Evolutionary conservation across 2,797 vertebrate species (phyloP).

Genomic region (Hydrolagus colliei): DNA sequence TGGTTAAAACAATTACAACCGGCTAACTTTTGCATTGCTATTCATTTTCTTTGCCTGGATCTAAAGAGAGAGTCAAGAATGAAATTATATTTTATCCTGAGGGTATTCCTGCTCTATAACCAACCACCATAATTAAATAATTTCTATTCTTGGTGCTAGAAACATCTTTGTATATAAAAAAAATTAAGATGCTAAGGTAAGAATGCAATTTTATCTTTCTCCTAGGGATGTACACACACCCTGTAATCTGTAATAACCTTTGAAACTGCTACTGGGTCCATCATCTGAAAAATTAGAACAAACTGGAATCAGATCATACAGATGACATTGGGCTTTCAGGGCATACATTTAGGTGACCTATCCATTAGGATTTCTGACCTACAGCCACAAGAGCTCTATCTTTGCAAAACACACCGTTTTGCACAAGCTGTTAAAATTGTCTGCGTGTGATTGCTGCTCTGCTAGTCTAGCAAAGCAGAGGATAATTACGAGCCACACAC

Average conservation of each 20-base stretch:
- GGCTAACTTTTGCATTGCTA: conserved; percentile 1
- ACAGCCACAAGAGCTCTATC: background rate
- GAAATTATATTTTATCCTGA: conserved; percentile 8
- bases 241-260: background rate
- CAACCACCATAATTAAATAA: background rate
- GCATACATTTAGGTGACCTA: background rate
- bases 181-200: background rate
- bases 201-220: background rate
- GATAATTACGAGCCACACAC: background rate
- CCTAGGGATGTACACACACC: background rate
- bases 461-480: background rate
- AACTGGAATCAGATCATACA: background rate
- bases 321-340: background rate
- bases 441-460: background rate
- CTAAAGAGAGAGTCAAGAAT: background rate
- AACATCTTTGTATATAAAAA: background rate
- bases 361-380: background rate
- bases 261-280: background rate
- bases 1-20: background rate
- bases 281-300: background rate
- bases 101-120: background rate
- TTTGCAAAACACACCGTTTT: background rate
- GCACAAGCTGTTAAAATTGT: background rate
- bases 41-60: background rate
- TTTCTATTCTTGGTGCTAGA: background rate